A percentile compares a stretch with the other conserved stretches of the same genome.
These are phyloP conservation scores for Porites cylindrica DNA, from an alignment of 92 coral and sea anemone species.

Conservation along the genomic window DNA sequence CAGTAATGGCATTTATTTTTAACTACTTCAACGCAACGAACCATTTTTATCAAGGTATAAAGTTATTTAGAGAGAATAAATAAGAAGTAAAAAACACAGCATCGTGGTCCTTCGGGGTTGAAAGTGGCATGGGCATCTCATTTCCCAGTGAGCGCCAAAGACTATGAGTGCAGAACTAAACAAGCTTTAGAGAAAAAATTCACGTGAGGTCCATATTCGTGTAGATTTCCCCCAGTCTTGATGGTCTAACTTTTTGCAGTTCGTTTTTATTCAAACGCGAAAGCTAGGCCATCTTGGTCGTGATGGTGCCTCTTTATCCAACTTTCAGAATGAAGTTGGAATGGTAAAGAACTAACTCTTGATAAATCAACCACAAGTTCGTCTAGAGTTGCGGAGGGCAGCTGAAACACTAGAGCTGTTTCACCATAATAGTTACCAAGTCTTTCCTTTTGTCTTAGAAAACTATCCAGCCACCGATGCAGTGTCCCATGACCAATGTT, in stretches of 20 bases:
- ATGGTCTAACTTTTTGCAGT: neutral
- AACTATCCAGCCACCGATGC: slow-evolving; percentile 21
- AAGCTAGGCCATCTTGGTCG: neutral
- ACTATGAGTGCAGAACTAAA: no score
- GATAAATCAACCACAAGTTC: slow-evolving; percentile 36
- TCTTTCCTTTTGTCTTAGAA: slow-evolving; percentile 5
- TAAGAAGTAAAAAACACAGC: no score
- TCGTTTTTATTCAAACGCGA: slow-evolving; percentile 34
- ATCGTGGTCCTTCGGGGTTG: no score
- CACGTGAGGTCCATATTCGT: neutral
- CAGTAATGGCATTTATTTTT: no score
- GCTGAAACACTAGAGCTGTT: slow-evolving; percentile 16
- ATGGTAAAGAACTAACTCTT: slow-evolving; percentile 39
- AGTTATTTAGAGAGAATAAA: no score
- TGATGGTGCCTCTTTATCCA: slow-evolving; percentile 16
- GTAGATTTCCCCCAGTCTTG: neutral
- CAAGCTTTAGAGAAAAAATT: no score
- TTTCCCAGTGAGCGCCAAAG: no score
- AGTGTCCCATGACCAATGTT: slow-evolving; percentile 24
- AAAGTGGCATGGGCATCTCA: no score
- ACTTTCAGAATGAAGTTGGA: slow-evolving; percentile 40
- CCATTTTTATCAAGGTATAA: no score
- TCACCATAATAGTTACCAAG: slow-evolving; percentile 21
- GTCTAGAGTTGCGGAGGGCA: slow-evolving; percentile 12
- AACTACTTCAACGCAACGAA: no score